These are phyloP conservation scores for Diaprepes abbreviatus DNA, from an alignment of 2,888 invertebrate species.

Conservation along the genomic window DNA sequence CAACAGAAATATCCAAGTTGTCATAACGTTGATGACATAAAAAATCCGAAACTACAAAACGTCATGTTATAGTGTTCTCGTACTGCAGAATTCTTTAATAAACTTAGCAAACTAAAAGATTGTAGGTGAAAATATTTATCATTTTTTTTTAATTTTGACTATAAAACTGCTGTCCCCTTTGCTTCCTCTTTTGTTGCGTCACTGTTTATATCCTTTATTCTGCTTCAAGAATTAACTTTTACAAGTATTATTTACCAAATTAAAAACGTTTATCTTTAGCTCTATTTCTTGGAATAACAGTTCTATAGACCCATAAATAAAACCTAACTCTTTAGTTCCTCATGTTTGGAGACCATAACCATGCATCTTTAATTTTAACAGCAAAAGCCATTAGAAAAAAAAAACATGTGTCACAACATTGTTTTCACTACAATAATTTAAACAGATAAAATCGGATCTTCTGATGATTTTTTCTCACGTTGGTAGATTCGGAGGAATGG, in stretches of 20 bases:
- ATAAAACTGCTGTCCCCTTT: no score
- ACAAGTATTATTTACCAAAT: neutral
- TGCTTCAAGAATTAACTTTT: no score
- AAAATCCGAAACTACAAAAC: no score
- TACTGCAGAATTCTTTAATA: no score
- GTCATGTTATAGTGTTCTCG: no score
- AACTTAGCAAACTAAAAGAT: no score
- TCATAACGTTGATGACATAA: no score
- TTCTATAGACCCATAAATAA: slow-evolving; percentile 10
- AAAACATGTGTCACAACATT: slow-evolving; percentile 50
- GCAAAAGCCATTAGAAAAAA: slow-evolving; percentile 28
- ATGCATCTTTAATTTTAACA: slow-evolving; percentile 29
- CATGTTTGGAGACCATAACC: slow-evolving; percentile 20
- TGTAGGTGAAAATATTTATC: no score
- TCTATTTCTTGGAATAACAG: neutral
- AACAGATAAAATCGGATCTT: slow-evolving; percentile 40
- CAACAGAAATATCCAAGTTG: no score
- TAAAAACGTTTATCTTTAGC: neutral
- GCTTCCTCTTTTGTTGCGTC: no score
- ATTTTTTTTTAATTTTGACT: no score
- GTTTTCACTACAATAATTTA: slow-evolving; percentile 49
- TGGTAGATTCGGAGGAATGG: slow-evolving; percentile 34
- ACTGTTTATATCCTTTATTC: no score
- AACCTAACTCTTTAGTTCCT: slow-evolving; percentile 12
- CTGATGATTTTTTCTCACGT: slow-evolving; percentile 50